These are phyloP conservation scores for Cepaea hortensis DNA, from an alignment of 2,888 invertebrate species.

Conservation along the genomic window DNA sequence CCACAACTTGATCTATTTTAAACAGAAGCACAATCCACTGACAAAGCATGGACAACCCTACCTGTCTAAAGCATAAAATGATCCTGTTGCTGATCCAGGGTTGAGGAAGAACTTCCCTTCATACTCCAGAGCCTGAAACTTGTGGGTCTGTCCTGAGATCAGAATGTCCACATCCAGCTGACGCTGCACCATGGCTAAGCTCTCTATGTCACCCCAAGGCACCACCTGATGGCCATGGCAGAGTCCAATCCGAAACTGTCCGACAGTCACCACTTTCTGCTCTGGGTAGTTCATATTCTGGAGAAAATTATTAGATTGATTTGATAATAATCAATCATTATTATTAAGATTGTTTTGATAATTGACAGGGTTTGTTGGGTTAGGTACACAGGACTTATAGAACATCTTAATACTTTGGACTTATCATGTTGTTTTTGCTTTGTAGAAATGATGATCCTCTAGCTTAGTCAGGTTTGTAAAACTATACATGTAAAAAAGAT, in stretches of 20 bases:
- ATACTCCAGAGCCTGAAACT: slow-evolving; percentile 98
- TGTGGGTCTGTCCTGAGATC: slow-evolving; percentile 98
- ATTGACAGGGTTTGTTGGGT: too few species aligned
- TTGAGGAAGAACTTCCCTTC: slow-evolving; percentile 99
- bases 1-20: too few species aligned
- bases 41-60: slow-evolving; percentile 77
- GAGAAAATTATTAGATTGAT: background rate
- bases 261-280: slow-evolving; percentile 98
- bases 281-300: slow-evolving; percentile 90
- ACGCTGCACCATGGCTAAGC: slow-evolving; percentile 92
- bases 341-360: too few species aligned
- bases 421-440: too few species aligned
- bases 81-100: slow-evolving; percentile 98
- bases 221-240: slow-evolving; percentile 99
- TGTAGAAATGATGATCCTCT: too few species aligned
- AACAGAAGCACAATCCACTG: too few species aligned
- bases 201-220: slow-evolving; percentile 86
- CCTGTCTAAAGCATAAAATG: slow-evolving; percentile 94
- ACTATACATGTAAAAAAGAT: too few species aligned
- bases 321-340: background rate
- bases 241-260: slow-evolving; percentile 97
- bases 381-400: too few species aligned
- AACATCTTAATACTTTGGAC: too few species aligned
- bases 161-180: slow-evolving; percentile 99
- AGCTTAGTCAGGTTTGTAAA: too few species aligned